Evolutionary conservation across 2,797 vertebrate genomes (phyloP).

Genomic region (Pseudochirops corinnae): DNA sequence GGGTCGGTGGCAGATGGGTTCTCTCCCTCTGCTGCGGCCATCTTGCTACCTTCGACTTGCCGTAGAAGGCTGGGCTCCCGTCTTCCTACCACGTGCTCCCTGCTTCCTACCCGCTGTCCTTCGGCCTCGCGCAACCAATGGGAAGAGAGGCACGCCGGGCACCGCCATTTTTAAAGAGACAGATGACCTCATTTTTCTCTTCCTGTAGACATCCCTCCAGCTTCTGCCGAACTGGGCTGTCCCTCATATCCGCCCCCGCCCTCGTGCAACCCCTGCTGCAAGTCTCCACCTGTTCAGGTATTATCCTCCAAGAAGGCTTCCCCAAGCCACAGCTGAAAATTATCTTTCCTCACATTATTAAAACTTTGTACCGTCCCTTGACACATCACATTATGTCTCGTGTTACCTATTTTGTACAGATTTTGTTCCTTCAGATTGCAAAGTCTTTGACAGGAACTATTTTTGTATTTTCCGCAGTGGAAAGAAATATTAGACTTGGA

Average conservation of each 20-base stretch:
- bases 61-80: conserved; percentile 50
- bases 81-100: background rate
- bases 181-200: background rate
- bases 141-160: background rate
- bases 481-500: background rate
- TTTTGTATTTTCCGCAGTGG: background rate
- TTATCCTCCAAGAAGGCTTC: background rate
- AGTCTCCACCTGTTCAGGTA: background rate
- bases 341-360: background rate
- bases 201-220: background rate
- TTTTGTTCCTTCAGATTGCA: background rate
- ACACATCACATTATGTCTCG: background rate
- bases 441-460: background rate
- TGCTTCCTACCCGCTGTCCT: background rate
- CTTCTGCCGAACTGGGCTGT: background rate
- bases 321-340: background rate
- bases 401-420: background rate
- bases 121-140: conserved; percentile 38
- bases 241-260: background rate
- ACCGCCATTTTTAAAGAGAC: conserved; percentile 80
- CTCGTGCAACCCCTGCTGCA: background rate
- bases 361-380: background rate
- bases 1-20: conserved; percentile 25
- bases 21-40: conserved; percentile 70
- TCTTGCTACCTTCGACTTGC: conserved; percentile 69